Conservation (phyloP, 2,888 invertebrate genomes). For the Eupithecia exiguata region DNA sequence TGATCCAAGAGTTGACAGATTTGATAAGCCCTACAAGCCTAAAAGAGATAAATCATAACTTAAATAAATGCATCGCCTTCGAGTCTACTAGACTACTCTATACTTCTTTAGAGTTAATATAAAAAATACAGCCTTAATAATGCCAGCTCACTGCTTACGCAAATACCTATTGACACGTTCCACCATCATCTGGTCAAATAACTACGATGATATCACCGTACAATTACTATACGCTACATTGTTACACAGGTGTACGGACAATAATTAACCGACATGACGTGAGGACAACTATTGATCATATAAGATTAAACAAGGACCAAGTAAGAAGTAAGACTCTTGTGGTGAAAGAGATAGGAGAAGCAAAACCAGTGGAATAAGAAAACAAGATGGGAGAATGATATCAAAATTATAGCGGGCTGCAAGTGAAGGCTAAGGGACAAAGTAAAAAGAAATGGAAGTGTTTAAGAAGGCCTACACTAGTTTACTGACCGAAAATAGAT, state of each 20-base stretch:
- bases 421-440: background rate
- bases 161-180: constrained; percentile 31
- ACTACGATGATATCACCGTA: constrained; percentile 33
- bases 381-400: background rate
- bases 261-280: constrained; percentile 47
- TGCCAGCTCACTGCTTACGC: constrained; percentile 27
- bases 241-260: constrained; percentile 34
- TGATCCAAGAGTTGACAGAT: no score
- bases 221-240: background rate
- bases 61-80: background rate
- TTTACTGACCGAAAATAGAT: background rate
- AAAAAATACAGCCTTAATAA: constrained; percentile 18
- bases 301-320: background rate
- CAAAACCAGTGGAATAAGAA: background rate
- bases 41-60: no score
- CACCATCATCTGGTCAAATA: constrained; percentile 31
- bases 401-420: background rate
- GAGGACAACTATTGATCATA: background rate
- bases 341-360: background rate
- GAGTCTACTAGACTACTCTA: background rate
- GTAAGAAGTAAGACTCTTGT: background rate
- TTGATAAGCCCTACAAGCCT: no score
- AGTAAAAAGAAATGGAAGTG: background rate
- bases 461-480: background rate
- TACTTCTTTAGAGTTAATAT: background rate